Percentiles rank a stretch among this genome's conserved stretches.
These are phyloP conservation scores for Rhopalosiphum nymphaeae DNA, from an alignment of 2,888 invertebrate genomes.

Conservation along the genomic window DNA sequence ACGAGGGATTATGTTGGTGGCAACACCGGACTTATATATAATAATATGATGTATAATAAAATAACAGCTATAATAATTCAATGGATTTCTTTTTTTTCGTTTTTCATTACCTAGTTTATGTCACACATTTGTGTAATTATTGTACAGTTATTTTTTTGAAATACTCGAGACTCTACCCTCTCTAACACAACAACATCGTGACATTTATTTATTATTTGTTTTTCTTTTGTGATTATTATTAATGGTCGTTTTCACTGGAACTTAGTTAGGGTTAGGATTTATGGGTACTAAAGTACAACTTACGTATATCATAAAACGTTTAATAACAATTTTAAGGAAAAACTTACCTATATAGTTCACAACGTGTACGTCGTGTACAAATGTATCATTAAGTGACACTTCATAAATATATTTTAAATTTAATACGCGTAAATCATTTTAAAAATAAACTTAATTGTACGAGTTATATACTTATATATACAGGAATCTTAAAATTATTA, in stretches of 20 bases:
- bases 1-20: slow-evolving; percentile 5
- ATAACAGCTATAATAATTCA: background rate
- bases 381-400: background rate
- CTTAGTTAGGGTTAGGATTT: background rate
- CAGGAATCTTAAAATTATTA: background rate
- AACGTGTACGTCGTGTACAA: background rate
- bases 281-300: background rate
- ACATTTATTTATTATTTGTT: slow-evolving; percentile 6
- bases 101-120: slow-evolving; percentile 12
- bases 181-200: background rate
- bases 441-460: background rate
- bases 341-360: background rate
- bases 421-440: background rate
- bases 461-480: background rate
- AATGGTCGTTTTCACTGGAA: background rate
- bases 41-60: background rate
- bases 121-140: slow-evolving; percentile 17
- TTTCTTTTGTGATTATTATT: background rate
- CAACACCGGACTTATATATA: background rate
- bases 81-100: background rate
- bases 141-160: slow-evolving; percentile 1
- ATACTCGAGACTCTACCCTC: background rate
- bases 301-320: background rate
- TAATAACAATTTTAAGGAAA: background rate
- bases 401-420: background rate